Percentiles rank a stretch among this genome's conserved stretches.
These are phyloP conservation scores for Paguma larvata DNA, from an alignment of 2,797 vertebrate species.

Conservation along the genomic window DNA sequence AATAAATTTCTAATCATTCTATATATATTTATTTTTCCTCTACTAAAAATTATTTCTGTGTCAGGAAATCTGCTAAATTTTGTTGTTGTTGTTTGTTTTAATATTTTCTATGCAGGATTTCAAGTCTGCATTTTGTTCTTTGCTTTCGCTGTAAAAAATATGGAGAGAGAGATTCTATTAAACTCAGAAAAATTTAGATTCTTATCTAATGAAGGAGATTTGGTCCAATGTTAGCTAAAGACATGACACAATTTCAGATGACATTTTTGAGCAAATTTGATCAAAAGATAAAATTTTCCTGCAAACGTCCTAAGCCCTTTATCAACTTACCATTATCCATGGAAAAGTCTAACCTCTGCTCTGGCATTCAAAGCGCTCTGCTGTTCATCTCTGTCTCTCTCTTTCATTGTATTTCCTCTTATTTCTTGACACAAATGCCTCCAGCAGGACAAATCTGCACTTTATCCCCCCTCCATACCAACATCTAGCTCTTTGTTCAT, in stretches of 20 bases:
- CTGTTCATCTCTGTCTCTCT: not conserved
- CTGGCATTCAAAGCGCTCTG: not conserved
- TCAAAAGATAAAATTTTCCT: not conserved
- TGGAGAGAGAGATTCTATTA: not conserved
- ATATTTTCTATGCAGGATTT: not conserved
- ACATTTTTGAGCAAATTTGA: conserved; percentile 14
- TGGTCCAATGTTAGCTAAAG: not conserved
- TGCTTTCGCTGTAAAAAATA: not conserved
- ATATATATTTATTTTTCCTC: not conserved
- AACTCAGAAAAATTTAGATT: not conserved
- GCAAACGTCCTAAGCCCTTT: not conserved
- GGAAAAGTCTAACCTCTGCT: not conserved
- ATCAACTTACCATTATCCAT: not conserved
- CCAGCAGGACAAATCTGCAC: not conserved
- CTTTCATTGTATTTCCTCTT: not conserved
- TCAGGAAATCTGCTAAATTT: not conserved
- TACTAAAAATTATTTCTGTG: not conserved
- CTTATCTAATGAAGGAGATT: not conserved
- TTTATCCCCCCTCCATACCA: not conserved
- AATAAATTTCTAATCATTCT: not conserved
- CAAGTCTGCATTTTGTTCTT: not conserved
- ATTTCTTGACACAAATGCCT: not conserved
- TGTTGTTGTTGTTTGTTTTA: not conserved
- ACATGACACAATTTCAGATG: not conserved
- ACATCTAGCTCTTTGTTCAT: not conserved